Conservation (phyloP, 2,113 vertebrate genomes). For the Chamaea fasciata region DNA sequence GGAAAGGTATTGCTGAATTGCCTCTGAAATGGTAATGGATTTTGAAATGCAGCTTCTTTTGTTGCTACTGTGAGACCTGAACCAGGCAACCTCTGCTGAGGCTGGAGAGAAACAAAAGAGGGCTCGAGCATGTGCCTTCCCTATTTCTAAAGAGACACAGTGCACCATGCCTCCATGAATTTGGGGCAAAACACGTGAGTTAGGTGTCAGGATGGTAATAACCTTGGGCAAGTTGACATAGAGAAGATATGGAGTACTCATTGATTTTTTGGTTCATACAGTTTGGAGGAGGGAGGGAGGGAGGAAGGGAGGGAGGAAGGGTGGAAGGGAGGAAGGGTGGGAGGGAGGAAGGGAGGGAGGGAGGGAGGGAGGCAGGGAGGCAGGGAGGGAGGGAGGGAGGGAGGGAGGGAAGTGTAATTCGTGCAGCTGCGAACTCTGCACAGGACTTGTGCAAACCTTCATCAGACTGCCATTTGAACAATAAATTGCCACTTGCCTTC, state of each 20-base stretch:
- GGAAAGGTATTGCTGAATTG: neutral
- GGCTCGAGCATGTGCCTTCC: accelerated
- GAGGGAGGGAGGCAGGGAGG: neutral
- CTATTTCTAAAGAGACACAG: neutral
- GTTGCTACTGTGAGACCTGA: neutral
- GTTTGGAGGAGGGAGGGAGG: neutral
- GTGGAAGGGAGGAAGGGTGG: neutral
- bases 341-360: neutral
- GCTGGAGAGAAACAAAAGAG: neutral
- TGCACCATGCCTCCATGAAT: neutral
- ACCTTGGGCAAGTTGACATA: neutral
- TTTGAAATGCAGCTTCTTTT: neutral
- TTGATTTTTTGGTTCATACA: neutral
- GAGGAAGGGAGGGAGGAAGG: neutral
- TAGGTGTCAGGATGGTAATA: too few species aligned
- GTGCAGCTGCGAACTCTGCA: neutral
- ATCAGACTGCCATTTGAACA: neutral
- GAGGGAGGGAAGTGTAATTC: neutral
- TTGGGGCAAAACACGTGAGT: neutral
- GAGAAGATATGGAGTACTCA: neutral
- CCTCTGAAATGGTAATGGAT: neutral
- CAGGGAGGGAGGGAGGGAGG: too few species aligned
- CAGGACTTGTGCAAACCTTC: neutral
- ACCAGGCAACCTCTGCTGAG: neutral
- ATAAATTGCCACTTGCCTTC: neutral